Base-by-base conservation (phyloP, 1,140 invertebrate genomes). In the Micrasema longulum region DNA sequence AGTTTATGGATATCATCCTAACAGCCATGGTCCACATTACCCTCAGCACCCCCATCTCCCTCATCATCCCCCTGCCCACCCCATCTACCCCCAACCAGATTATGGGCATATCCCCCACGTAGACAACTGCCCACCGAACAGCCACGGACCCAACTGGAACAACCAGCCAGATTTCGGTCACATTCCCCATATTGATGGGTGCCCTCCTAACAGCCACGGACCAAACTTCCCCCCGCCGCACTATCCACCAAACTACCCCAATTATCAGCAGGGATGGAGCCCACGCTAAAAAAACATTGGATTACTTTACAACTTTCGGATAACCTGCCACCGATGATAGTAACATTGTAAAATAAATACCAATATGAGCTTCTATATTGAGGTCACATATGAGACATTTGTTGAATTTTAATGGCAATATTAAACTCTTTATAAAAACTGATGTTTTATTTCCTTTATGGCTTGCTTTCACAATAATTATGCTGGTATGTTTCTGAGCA, bases 81-180 rank as follows among this genome's bases (percentile, higher is more conserved):
- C n/a, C 1, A 5, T 36, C 23, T 55, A 55, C 16, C 52, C 52
- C 14, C 52, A 20, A 0, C 36, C 36, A 5, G 35, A 22, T 23
- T n/a, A 55, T 5, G 52, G 52, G 0, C 52, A 55, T 16, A 10
- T 41, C 35, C 35, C 55, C 1, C 23, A 64, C 41, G 7, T 31
- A 31, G 26, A 31, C 26, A 31, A 31, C 26, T 31, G 11, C 23
- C 41, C 41, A 2, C 22, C 9, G 9, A 64, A 64, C 43, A 48
- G 20, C 22, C 62, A 64, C n/a, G 62, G 62, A 12, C 62, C 62
- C 7, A 64, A 47, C 43, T 64, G 38, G 35, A 14, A 9, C 14
- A 22, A 26, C 26, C 41, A 18, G 12, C 62, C 41, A n/a, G 22
- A 64, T 26, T 48, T 7, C 18, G 53, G 53, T 4, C 53, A 57